Conservation (phyloP, 2,888 invertebrate species). For the Pseudeuparius sepicola region DNA sequence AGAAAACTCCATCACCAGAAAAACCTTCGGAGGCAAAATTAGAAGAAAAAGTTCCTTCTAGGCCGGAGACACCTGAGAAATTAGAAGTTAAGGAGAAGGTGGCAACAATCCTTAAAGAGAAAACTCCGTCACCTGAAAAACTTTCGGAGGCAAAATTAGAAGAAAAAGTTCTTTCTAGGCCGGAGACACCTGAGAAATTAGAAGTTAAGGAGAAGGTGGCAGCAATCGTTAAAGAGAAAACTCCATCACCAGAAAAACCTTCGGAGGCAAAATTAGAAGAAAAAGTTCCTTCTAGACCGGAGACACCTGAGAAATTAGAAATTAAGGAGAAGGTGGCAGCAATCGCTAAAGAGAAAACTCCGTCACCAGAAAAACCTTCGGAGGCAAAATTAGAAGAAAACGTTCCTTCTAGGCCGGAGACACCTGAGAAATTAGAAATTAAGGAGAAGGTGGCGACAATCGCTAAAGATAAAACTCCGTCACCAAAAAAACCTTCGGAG, state of each 20-base stretch:
- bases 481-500: too few relatives aligned
- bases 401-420: too few relatives aligned
- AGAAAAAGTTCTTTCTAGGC: too few relatives aligned
- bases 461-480: too few relatives aligned
- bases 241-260: background rate
- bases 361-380: too few relatives aligned
- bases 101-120: background rate
- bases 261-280: background rate
- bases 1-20: background rate
- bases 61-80: background rate
- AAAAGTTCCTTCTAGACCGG: background rate
- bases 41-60: background rate
- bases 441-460: background rate
- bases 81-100: background rate
- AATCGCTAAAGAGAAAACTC: constrained; percentile 2
- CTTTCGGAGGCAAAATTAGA: background rate
- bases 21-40: background rate
- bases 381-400: too few relatives aligned
- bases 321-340: background rate
- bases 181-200: constrained; percentile 1
- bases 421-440: too few relatives aligned
- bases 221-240: background rate
- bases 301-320: background rate
- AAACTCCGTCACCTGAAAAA: background rate
- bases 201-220: constrained; percentile 1